A percentile compares a stretch with the other conserved stretches of the same genome.
phyloP scores from a whole-genome alignment of 2,797 vertebrate species.

The Accipiter superciliosus region DNA sequence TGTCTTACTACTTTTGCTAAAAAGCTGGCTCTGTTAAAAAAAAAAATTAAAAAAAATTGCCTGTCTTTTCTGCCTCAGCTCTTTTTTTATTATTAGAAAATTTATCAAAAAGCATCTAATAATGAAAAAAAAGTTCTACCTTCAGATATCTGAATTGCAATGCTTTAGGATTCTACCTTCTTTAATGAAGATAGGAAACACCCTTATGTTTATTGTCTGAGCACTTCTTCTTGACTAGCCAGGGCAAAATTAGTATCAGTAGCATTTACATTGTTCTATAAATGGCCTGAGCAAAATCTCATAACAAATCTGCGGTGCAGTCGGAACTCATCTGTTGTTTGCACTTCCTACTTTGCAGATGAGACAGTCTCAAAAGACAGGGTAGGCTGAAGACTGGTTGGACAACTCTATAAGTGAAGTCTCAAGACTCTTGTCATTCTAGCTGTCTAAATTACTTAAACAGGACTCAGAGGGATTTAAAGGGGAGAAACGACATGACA shows the following conservation, averaged over 20 bases:
- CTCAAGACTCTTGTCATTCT: slow-evolving; percentile 90
- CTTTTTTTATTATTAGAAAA: not conserved
- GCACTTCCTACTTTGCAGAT: slow-evolving; percentile 72
- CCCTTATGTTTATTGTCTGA: slow-evolving; percentile 46
- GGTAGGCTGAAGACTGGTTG: slow-evolving; percentile 79
- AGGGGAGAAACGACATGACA: slow-evolving; percentile 86
- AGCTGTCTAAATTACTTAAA: slow-evolving; percentile 88
- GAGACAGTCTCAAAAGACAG: slow-evolving; percentile 76
- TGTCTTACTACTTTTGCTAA: not conserved
- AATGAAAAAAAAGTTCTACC: not conserved
- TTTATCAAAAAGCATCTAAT: not conserved
- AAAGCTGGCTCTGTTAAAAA: not conserved
- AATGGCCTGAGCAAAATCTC: slow-evolving; percentile 61
- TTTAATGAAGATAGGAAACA: slow-evolving; percentile 45
- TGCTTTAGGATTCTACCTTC: not conserved
- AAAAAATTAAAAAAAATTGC: not conserved
- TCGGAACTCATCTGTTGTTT: slow-evolving; percentile 75
- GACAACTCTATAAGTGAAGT: slow-evolving; percentile 86
- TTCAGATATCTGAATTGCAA: not conserved
- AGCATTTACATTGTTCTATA: slow-evolving; percentile 61
- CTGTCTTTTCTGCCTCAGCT: not conserved
- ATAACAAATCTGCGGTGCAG: slow-evolving; percentile 68
- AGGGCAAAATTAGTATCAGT: slow-evolving; percentile 63
- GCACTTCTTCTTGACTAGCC: slow-evolving; percentile 22
- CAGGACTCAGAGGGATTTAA: slow-evolving; percentile 83